Percentiles rank a stretch among this genome's conserved stretches.
phyloP scores from a whole-genome alignment of 2,797 vertebrate genomes.

The Crossoptilon crossoptilon region DNA sequence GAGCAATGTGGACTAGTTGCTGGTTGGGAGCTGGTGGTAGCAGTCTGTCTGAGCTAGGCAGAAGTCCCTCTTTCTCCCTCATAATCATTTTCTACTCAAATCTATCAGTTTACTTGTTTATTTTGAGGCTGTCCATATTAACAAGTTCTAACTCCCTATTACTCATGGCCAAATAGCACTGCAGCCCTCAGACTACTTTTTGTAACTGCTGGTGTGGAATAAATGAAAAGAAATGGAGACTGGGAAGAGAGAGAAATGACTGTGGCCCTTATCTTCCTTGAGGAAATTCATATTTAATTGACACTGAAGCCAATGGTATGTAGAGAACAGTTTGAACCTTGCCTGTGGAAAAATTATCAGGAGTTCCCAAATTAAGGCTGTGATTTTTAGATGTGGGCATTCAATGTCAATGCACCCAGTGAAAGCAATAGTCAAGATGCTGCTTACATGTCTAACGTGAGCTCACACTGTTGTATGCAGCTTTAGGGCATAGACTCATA shows the following conservation, averaged over 20 bases:
- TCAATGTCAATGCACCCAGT: background rate
- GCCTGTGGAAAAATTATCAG: background rate
- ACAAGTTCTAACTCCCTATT: background rate
- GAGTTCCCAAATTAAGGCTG: background rate
- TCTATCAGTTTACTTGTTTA: constrained; percentile 56
- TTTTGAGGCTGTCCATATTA: constrained; percentile 41
- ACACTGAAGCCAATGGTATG: constrained; percentile 1
- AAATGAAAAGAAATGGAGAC: constrained; percentile 63
- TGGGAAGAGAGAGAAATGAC: constrained; percentile 22
- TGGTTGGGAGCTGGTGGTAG: background rate
- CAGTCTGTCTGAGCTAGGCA: constrained; percentile 12
- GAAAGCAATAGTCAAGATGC: background rate
- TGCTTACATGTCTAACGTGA: background rate
- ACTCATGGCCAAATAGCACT: constrained; percentile 6
- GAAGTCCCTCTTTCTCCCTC: constrained; percentile 26
- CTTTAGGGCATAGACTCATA: background rate
- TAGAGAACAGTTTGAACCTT: constrained; percentile 5
- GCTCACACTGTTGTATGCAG: background rate
- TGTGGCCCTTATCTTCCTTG: constrained; percentile 44
- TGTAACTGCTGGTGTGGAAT: constrained; percentile 59
- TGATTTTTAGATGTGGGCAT: background rate
- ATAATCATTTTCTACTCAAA: constrained; percentile 5
- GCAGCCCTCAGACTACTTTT: constrained; percentile 24
- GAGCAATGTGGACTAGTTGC: background rate
- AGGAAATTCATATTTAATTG: constrained; percentile 49